These are phyloP conservation scores for Pararge aegeria DNA, from an alignment of 1,140 invertebrate genomes.

Conservation along the genomic window DNA sequence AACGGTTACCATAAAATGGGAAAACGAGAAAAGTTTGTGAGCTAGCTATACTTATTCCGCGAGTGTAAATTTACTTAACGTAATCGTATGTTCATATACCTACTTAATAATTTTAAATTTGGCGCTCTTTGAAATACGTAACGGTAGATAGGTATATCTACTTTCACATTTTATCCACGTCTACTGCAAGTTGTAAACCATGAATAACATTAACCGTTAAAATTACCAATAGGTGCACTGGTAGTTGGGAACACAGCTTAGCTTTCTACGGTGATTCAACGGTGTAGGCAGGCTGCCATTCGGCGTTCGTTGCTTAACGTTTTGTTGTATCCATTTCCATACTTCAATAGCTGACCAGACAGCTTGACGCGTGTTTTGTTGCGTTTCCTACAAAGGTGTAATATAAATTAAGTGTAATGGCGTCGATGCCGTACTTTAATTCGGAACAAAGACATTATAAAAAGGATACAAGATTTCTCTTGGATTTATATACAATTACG, in stretches of 20 bases:
- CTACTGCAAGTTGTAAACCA: constrained; percentile 53
- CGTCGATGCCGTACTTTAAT: constrained; percentile 75
- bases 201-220: constrained; percentile 60
- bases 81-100: not conserved
- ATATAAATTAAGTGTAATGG: constrained; percentile 48
- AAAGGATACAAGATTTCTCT: constrained; percentile 90
- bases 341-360: constrained; percentile 26
- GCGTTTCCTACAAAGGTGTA: constrained; percentile 13
- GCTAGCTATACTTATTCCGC: no score
- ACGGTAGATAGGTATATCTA: constrained; percentile 52
- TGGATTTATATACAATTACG: constrained; percentile 91
- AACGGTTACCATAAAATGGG: no score
- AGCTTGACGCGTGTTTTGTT: constrained; percentile 31
- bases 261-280: constrained; percentile 77
- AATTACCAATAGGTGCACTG: constrained; percentile 51
- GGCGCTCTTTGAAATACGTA: constrained; percentile 54
- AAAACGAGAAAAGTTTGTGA: no score
- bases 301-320: constrained; percentile 24
- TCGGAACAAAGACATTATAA: constrained; percentile 87
- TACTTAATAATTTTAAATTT: constrained; percentile 44
- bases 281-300: constrained; percentile 31
- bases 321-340: constrained; percentile 31
- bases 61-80: no score
- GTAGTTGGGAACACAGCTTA: constrained; percentile 45
- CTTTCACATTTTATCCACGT: constrained; percentile 58